Percentiles rank a stretch among this genome's conserved stretches.
These are phyloP conservation scores for Amphipyra berbera DNA, from an alignment of 2,888 invertebrate species.

Conservation along the genomic window DNA sequence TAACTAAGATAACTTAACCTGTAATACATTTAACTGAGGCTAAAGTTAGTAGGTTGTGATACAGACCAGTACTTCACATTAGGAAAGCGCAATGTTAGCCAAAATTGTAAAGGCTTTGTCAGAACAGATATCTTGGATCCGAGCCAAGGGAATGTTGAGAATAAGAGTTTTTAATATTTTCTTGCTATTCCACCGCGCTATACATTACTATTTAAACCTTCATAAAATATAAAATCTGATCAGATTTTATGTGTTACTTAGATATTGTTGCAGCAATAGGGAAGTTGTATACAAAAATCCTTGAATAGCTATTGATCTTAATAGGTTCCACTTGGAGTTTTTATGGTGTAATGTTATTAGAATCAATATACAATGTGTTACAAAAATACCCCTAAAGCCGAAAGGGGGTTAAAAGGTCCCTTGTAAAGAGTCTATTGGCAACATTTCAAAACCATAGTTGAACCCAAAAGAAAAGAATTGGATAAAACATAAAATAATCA, in stretches of 20 bases:
- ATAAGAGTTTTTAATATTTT: conserved; percentile 6
- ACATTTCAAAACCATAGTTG: no score
- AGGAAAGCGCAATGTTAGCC: conserved; percentile 1
- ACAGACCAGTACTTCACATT: not conserved
- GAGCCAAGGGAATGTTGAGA: conserved; percentile 10
- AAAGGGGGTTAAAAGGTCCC: no score
- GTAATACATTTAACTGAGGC: not conserved
- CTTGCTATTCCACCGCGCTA: not conserved
- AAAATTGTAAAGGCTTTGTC: conserved; percentile 8
- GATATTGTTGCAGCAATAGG: conserved; percentile 15
- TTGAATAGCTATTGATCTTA: conserved; percentile 21
- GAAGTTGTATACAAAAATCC: conserved; percentile 26
- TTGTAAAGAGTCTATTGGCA: no score
- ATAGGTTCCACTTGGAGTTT: conserved; percentile 1
- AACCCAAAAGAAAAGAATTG: no score
- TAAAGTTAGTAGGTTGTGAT: conserved; percentile 4
- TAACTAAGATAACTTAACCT: not conserved
- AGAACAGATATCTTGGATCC: conserved; percentile 9
- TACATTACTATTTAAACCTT: not conserved
- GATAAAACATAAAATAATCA: no score
- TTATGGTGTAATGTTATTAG: conserved; percentile 6
- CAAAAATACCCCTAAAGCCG: no score
- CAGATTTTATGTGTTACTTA: conserved; percentile 5
- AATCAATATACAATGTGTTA: no score
- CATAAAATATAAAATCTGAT: conserved; percentile 6